phyloP scores from a whole-genome alignment of 2,888 invertebrate genomes.

The Cataglyphis altisquamis region DNA sequence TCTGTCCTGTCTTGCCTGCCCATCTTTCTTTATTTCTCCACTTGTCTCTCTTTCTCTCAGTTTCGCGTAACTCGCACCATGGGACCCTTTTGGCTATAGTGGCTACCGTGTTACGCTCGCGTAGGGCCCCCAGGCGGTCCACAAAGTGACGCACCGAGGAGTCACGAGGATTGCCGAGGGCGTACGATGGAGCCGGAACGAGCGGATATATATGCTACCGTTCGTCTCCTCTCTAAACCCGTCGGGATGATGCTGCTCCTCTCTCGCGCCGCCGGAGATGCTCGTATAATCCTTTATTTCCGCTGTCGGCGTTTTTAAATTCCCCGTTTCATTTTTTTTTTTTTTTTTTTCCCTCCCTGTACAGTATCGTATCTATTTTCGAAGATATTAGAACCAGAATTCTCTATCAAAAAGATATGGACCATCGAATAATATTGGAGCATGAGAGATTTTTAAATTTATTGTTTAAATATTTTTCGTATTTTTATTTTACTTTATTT shows the following conservation, averaged over 20 bases:
- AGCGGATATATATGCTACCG: slow-evolving; percentile 69
- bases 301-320: slow-evolving; percentile 4
- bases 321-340: not conserved
- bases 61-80: slow-evolving; percentile 63
- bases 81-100: slow-evolving; percentile 82
- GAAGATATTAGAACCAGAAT: not conserved
- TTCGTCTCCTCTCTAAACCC: slow-evolving; percentile 67
- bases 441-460: not conserved
- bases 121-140: slow-evolving; percentile 82
- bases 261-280: slow-evolving; percentile 34
- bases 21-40: slow-evolving; percentile 38
- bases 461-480: not conserved
- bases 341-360: not conserved
- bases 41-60: slow-evolving; percentile 54
- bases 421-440: not conserved
- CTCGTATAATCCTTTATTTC: slow-evolving; percentile 22
- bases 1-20: slow-evolving; percentile 7
- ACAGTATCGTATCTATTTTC: not conserved
- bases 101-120: slow-evolving; percentile 86
- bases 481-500: not conserved
- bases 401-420: not conserved
- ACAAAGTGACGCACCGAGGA: slow-evolving; percentile 77
- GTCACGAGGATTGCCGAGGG: slow-evolving; percentile 80
- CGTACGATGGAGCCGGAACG: slow-evolving; percentile 68
- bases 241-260: slow-evolving; percentile 67